Conservation (phyloP, 1,140 invertebrate genomes). For the Trinorchestia longiramus region DNA sequence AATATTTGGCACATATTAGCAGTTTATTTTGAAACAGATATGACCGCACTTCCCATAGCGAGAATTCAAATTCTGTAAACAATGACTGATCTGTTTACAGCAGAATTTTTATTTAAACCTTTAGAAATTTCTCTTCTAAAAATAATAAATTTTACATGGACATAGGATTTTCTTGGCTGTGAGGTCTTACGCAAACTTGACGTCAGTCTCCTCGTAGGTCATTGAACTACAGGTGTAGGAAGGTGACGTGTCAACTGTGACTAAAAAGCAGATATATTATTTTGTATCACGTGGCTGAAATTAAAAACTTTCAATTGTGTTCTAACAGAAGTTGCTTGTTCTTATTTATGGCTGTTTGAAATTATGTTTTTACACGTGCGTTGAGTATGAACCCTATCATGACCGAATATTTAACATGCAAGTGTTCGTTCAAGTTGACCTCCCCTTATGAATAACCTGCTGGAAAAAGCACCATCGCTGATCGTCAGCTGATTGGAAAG, state of each 20-base stretch:
- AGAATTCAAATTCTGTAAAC: no score
- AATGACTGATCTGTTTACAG: not conserved
- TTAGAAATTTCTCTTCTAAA: not conserved
- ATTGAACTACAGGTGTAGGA: not conserved
- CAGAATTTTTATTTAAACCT: not conserved
- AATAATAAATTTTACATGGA: no score
- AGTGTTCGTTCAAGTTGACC: not conserved
- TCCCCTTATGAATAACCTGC: not conserved
- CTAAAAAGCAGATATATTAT: no score
- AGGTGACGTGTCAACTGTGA: no score
- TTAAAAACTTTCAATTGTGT: not conserved
- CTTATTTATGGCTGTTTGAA: not conserved
- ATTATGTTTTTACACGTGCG: not conserved
- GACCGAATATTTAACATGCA: not conserved
- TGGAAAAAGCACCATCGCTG: not conserved
- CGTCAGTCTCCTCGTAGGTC: not conserved
- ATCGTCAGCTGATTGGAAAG: slow-evolving; percentile 30
- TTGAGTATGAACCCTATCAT: no score
- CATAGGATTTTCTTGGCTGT: not conserved
- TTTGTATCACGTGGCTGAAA: no score
- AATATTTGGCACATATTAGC: no score
- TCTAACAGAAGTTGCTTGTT: not conserved
- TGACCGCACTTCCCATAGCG: no score
- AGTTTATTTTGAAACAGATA: no score
- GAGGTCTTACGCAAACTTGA: not conserved